A percentile compares a stretch with the other conserved stretches of the same genome.
Evolutionary conservation across 1,140 invertebrate genomes (phyloP).

Genomic region (Drosophila albomicans): DNA sequence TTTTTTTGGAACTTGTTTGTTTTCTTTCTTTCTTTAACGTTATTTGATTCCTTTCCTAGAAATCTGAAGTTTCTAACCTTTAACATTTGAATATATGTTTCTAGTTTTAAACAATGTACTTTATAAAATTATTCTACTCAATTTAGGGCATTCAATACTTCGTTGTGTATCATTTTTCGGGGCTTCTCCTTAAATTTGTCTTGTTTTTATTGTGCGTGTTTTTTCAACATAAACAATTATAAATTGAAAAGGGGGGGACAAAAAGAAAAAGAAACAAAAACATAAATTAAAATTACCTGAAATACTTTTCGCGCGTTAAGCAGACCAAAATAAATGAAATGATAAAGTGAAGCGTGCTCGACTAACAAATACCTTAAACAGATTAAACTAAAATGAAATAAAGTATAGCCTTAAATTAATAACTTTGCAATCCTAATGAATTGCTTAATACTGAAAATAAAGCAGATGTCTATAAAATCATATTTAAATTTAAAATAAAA

Average conservation of each 20-base stretch:
- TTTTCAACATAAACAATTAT: conserved; percentile 62
- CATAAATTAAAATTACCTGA: conserved; percentile 22
- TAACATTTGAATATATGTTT: no score
- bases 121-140: no score
- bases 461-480: no score
- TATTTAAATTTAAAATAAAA: no score
- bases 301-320: conserved; percentile 35
- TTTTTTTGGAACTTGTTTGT: no score
- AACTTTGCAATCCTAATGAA: no score
- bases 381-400: neutral
- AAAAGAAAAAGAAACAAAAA: conserved; percentile 11
- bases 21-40: no score
- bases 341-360: neutral
- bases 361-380: neutral
- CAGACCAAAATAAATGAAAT: neutral
- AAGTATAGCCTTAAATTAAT: no score
- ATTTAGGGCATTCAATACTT: conserved; percentile 16
- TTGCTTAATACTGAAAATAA: no score
- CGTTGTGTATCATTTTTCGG: neutral
- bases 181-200: conserved; percentile 21
- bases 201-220: conserved; percentile 10
- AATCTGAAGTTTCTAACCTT: no score
- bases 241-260: conserved; percentile 24
- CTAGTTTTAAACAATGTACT: no score
- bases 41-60: no score